Evolutionary conservation across 1,140 invertebrate genomes (phyloP).

Genomic region (Himalopsyche phryganea): DNA sequence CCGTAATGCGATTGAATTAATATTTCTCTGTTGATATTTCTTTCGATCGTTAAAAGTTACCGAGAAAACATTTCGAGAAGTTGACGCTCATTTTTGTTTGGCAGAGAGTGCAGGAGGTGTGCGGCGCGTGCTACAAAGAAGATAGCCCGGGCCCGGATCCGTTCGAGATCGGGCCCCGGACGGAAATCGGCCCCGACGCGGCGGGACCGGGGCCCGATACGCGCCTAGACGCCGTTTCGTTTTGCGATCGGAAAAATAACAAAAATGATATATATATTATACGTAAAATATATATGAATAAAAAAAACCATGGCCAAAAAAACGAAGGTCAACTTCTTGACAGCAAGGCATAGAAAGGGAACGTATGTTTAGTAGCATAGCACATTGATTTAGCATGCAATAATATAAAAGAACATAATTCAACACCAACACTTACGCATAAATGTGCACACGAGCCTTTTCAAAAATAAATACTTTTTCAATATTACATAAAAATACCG

Average conservation of each 20-base stretch:
- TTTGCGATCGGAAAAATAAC: slow-evolving; percentile 10
- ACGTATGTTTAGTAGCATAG: slow-evolving; percentile 46
- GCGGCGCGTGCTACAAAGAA: slow-evolving; percentile 2
- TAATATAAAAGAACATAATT: slow-evolving; percentile 34
- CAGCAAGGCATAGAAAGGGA: slow-evolving; percentile 61
- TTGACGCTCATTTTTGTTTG: slow-evolving; percentile 94
- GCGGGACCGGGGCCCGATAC: background rate
- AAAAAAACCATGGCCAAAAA: slow-evolving; percentile 76
- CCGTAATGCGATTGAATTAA: background rate
- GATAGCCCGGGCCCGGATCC: no score
- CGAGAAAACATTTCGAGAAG: slow-evolving; percentile 65
- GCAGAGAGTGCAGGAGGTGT: slow-evolving; percentile 50
- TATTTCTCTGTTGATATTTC: slow-evolving; percentile 6
- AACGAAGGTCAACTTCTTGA: slow-evolving; percentile 91
- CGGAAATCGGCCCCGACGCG: background rate
- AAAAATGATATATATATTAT: slow-evolving; percentile 36
- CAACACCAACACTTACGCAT: slow-evolving; percentile 11
- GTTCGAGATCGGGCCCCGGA: background rate
- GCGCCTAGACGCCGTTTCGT: background rate
- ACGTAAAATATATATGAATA: slow-evolving; percentile 44
- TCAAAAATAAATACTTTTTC: slow-evolving; percentile 2
- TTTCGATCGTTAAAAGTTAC: background rate
- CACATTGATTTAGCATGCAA: slow-evolving; percentile 50
- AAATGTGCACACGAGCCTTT: background rate
- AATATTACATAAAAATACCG: background rate